Base-by-base conservation (phyloP, 2,797 vertebrate species). In the Siniperca undulata region DNA sequence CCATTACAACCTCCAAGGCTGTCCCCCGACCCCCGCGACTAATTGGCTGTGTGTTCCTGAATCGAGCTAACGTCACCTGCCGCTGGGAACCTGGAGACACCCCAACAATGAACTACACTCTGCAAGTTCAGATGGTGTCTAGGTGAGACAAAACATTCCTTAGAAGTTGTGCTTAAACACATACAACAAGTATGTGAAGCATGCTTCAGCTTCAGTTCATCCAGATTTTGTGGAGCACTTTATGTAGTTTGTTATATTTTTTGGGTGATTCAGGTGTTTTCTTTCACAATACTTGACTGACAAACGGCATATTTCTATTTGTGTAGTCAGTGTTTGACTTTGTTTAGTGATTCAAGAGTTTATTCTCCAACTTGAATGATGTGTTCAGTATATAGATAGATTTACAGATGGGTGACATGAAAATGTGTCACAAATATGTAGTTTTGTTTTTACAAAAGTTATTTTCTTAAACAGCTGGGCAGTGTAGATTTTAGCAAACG, bases 31-130 rank as follows among this genome's bases (percentile, higher is more conserved):
- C 87, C 38, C 90, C 81, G 0, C 70, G 0, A 36, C 80, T 95
- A 5, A 82, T 69, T 2, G 17, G 58, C 38, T 96, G 95, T 62
- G 92, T 90, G 71, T 93, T 95, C 70, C 36, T 78, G 20, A 17
- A 86, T 7, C 65, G 80, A n/a, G 80, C 64, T 2, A 91, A 90
- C 14, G 84, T 94, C 74, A 96, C 94, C 48, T 96, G 95, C 81
- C 72, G 4, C 38, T 96, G 95, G 95, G 83, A 90, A 40, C 72
- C 84, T 0, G 88, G 84, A 40, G 77, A 84, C 55, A 5, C 40
- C 4, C 17, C 60, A 0, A 22, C 34, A 1, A 86, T 34, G 0
- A 34, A 20, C 68, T 95, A 94, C 86, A 94, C 83, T 6, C 89
- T 96, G 36, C 24, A 64, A 22, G 83, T 95, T 38, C 65, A 90